Base-by-base conservation (phyloP, 2,888 invertebrate species). In the Crocallis elinguaria region DNA sequence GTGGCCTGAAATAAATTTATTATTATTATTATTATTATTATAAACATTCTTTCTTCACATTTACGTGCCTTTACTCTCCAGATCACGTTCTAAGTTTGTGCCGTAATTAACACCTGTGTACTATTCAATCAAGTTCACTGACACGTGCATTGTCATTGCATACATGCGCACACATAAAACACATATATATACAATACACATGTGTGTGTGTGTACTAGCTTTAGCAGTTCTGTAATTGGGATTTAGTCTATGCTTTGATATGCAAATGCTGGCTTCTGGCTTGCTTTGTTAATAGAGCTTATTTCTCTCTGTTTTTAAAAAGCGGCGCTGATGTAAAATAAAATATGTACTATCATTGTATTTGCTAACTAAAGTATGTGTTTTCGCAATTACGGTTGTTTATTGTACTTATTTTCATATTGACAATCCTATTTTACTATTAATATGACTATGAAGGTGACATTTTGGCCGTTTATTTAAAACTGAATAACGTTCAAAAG, bases 231-330 rank as follows among this genome's bases (percentile, higher is more conserved):
- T 64, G 76, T 86, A 85, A 87, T 87, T 82, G 83, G 75, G 82
- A 78, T 77, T 76, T 77, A 78, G 81, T 71, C 71, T 66, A 64
- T 69, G 80, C 88, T 89, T 88, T 89, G 88, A 84, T 77, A 88
- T 89, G 88, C 79, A 82, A 88, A 88, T 89, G 69, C 56, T 61
- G 70, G 69, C 74, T 82, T 73, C 77, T 71, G 74, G 82, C 84
- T 81, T 80, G 84, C 85, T 81, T 79, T 65, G 62, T 57, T 49
- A 45, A 45, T 45, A 49, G 29, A 60, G 55, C 13, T 19, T 41
- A 25, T 7, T 13, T 37, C 13, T 19, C 13, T 1, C n/a, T 9
- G 3, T n/a, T n/a, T n/a, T 25, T 25, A 1, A 9, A 9, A 8
- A 23, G 7, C 23, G 1, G 23, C 8, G n/a, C 9, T n/a, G 3